Base-by-base conservation (phyloP, 2,113 vertebrate species). In the Petromus typicus region DNA sequence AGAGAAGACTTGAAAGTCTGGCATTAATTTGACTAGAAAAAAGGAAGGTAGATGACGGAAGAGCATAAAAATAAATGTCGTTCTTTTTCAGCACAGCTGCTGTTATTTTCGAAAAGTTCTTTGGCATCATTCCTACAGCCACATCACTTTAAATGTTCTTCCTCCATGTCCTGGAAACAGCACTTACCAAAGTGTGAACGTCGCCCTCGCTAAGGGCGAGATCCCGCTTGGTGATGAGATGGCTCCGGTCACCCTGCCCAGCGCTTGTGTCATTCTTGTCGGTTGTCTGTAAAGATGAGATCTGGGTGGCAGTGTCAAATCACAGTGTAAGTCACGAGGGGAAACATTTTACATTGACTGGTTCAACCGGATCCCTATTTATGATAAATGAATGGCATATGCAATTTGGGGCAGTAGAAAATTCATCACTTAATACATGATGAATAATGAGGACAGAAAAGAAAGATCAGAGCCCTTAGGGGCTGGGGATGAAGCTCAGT, bases 161-260 rank as follows among this genome's bases (percentile, higher is more conserved):
- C 63, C 57, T 78, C 66, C 17, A 20, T 37, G 32, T n/a, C 37
- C 34, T 85, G 80, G 37, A 40, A 84, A 40, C 59, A 61, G 66
- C 89, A 32, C 97, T 98, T 98, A 99, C 99, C 99, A 99, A 98
- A 59, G 98, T 99, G 34, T 99, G 98, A 95, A 99, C 90, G 0
- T 99, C 98, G 7, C 96, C 99, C 95, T 99, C 98, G 0, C 54
- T 0, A 0, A 98, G 97, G 73, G 97, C 81, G 9, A 98, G 5
- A 91, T 99, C 99, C 92, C 99, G 98, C 66, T 98, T 99, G 63
- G 98, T 98, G 87, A 99, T 59, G 1, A 92, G 98, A 96, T 99
- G 98, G 57, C 92, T 90, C 1, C 81, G 94, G 43, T 98, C 97
- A 54, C 99, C 99, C 66, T 98, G 98, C 1, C 98, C 98, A 57